Percentiles rank a stretch among this genome's conserved stretches.
These are phyloP conservation scores for Babylonia areolata DNA, from an alignment of 1,140 invertebrate genomes.

Conservation along the genomic window DNA sequence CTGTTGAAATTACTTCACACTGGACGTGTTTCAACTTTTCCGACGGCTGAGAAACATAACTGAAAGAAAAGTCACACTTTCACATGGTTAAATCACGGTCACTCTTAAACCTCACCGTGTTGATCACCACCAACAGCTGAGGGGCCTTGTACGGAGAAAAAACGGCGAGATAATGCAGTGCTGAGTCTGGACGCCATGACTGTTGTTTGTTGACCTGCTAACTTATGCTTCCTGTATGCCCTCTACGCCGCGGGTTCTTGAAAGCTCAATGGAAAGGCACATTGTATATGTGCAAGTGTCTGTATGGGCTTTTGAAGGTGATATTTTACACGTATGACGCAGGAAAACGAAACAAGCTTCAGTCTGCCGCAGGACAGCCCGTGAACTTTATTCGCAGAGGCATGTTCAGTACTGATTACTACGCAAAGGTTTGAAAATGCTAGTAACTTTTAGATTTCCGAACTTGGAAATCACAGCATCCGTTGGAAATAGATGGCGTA, in stretches of 20 bases:
- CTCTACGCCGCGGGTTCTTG: neutral
- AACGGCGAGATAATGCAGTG: neutral
- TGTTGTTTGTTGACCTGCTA: neutral
- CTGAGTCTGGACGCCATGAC: constrained; percentile 4
- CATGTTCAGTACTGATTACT: too few relatives aligned
- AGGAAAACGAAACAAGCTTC: neutral
- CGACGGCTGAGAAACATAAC: neutral
- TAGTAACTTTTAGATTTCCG: too few relatives aligned
- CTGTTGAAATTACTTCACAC: too few relatives aligned
- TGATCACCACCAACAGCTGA: constrained; percentile 10
- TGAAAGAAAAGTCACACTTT: neutral
- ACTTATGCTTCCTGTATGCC: neutral
- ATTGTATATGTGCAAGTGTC: neutral
- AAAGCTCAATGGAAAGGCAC: too few relatives aligned
- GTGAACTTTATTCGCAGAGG: too few relatives aligned
- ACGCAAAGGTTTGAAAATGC: too few relatives aligned
- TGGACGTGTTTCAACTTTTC: neutral
- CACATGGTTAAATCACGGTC: neutral
- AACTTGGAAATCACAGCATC: too few relatives aligned
- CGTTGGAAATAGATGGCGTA: too few relatives aligned
- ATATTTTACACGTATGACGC: neutral
- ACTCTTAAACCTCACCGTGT: neutral
- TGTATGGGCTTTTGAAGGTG: neutral
- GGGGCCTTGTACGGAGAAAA: constrained; percentile 12
- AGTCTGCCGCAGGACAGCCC: too few relatives aligned